Evolutionary conservation across 2,113 vertebrate species (phyloP), one percentile per base, ranked within the genome.

Genomic region (Haemorhous mexicanus): DNA sequence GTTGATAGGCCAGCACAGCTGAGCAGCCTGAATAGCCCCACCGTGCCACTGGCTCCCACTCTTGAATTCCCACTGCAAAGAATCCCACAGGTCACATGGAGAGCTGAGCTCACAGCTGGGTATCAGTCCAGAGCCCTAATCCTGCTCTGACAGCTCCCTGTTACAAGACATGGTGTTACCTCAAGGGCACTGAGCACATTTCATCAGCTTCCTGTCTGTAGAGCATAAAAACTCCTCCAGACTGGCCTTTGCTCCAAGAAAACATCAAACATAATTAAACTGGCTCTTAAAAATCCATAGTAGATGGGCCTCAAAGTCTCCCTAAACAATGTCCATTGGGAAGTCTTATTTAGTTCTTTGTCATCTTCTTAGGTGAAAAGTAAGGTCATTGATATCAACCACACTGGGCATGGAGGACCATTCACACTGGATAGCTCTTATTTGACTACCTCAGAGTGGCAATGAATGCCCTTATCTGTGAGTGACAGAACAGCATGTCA

Each of bases 21-120:
- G 95, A 96, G 85, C 66, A 85, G 66, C 32, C 52, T 5, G 10
- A n/a, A 47, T 75, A 53, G 76, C 41, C 77, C 22, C 63, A 53
- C 67, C 0, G 0, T 72, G 30, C 70, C 13, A 2, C 79, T 79
- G 75, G 92, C 63, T 89, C 41, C 58, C 5, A n/a, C 49, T 85
- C 74, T 85, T 37, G 66, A 28, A 87, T 91, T 90, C 81, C 82
- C 82, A 41, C 74, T 64, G 87, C 59, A 28, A 78, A 44, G 63
- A 91, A 87, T 76, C 74, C 49, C 24, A 32, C 49, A 24, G 84
- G 66, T 95, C 90, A 93, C 82, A 82, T 27, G 62, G 82, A 79
- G 49, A 75, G 32, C 52, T 56, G 70, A 79, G 77, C 58, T 93
- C 74, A 82, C 91, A 94, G 91, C 89, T 96, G 96, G 81, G 77